phyloP scores from a whole-genome alignment of 2,113 vertebrate genomes.

The Ailurus styani region DNA sequence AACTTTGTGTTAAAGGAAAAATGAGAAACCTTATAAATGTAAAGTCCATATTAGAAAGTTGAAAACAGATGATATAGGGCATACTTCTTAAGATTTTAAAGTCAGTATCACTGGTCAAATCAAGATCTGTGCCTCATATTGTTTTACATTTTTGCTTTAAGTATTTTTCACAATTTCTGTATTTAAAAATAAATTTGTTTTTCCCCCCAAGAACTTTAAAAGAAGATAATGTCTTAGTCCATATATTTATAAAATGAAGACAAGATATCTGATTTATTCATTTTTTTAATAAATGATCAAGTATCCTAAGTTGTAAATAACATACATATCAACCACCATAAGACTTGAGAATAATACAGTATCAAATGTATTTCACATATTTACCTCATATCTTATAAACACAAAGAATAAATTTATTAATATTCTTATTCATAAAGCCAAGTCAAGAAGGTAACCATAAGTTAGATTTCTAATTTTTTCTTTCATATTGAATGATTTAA shows the following conservation, averaged over 20 bases:
- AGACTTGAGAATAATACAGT: slow-evolving; percentile 26
- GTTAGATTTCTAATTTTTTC: slow-evolving; percentile 78
- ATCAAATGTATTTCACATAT: slow-evolving; percentile 47
- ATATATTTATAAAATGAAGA: slow-evolving; percentile 32
- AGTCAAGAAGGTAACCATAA: slow-evolving; percentile 72
- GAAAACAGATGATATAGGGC: slow-evolving; percentile 28
- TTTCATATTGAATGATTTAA: slow-evolving; percentile 79
- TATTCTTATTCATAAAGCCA: slow-evolving; percentile 76
- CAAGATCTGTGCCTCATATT: slow-evolving; percentile 33
- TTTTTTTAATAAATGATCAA: slow-evolving; percentile 46
- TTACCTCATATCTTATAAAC: slow-evolving; percentile 51
- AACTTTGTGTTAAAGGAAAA: slow-evolving; percentile 33
- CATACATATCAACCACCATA: slow-evolving; percentile 16
- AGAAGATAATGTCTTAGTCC: slow-evolving; percentile 51
- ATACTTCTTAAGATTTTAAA: slow-evolving; percentile 59
- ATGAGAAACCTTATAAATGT: slow-evolving; percentile 34
- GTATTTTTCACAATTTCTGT: slow-evolving; percentile 26
- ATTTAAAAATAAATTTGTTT: slow-evolving; percentile 36
- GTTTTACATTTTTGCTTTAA: slow-evolving; percentile 31
- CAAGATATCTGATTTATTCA: slow-evolving; percentile 10
- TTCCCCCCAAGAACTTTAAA: slow-evolving; percentile 8
- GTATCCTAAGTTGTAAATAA: slow-evolving; percentile 39
- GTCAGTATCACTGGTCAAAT: neutral
- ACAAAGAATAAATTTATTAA: slow-evolving; percentile 67
- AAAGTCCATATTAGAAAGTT: slow-evolving; percentile 29